Evolutionary conservation across 1,140 invertebrate genomes (phyloP).

Genomic region (Ridgeia piscesae): DNA sequence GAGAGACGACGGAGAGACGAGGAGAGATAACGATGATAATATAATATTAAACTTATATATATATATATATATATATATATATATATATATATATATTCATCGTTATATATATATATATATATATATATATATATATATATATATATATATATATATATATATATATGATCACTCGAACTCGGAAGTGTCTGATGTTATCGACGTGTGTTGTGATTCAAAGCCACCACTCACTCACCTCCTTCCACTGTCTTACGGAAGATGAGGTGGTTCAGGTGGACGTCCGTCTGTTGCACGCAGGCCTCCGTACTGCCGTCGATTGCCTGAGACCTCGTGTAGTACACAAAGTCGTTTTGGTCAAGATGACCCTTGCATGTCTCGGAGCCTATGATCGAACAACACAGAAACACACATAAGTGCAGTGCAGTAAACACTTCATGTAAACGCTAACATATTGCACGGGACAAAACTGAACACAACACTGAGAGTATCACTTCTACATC

Average conservation of each 20-base stretch:
- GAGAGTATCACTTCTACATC: no score
- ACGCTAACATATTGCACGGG: neutral
- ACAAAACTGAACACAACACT: neutral
- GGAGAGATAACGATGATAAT: no score
- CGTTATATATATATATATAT: no score
- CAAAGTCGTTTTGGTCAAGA: neutral
- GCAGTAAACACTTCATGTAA: neutral
- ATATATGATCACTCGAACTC: neutral
- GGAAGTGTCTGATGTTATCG: neutral
- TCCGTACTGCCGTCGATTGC: neutral
- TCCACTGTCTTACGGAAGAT: neutral
- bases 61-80: neutral
- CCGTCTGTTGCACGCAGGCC: neutral
- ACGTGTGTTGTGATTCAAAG: neutral
- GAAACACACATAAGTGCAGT: neutral
- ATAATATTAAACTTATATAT: no score
- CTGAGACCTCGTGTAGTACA: neutral
- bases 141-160: neutral
- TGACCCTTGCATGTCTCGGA: neutral
- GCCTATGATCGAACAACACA: neutral
- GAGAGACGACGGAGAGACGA: no score
- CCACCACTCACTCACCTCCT: neutral
- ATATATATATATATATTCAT: neutral
- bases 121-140: no score
- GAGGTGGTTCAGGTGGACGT: neutral